Base-by-base conservation (phyloP, 2,888 invertebrate genomes). In the Tetanocera ferruginea region DNA sequence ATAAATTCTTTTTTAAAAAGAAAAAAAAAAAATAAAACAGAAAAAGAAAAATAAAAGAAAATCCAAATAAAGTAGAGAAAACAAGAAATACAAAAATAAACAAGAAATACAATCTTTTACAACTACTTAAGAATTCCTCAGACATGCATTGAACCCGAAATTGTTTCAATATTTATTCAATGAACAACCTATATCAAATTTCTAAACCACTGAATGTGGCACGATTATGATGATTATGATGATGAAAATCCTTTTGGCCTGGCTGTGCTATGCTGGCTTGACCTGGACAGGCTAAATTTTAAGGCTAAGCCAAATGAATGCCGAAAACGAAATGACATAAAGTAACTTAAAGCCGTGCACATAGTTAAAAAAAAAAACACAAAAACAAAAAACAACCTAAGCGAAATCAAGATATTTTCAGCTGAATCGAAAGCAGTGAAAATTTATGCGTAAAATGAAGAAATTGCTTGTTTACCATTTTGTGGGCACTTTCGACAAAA, bases 161-260 rank as follows among this genome's bases (percentile, higher is more conserved):
- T 28, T 31, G 19, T 34, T 66, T 37, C 67, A 78, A 73, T 77
- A 79, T 79, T 79, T 78, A 76, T 76, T 69, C 76, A 75, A 76
- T 72, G 79, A 76, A 79, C 82, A 76, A 79, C 82, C 82, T 80
- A 80, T 79, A 82, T 82, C 81, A 81, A 81, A 80, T 82, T 79
- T 81, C 79, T 76, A 80, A 81, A 79, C 81, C 81, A 82, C 81
- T 81, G 80, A 79, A 76, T 79, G 23, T 72, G 34, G 34, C 37
- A 57, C 72, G 72, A 72, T 72, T 72, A 72, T 60, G 72, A 66
- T 37, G 66, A 66, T 19, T 23, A 37, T 17, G 66, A 55, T 19
- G 23, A 23, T 23, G 55, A 55, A 23, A 55, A 23, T 23, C 19
- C 19, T 55, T 19, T 19, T 19, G 55, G n/a, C n/a, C 55, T 19